Conservation (phyloP, 1,140 invertebrate species). For the Aphis gossypii region DNA sequence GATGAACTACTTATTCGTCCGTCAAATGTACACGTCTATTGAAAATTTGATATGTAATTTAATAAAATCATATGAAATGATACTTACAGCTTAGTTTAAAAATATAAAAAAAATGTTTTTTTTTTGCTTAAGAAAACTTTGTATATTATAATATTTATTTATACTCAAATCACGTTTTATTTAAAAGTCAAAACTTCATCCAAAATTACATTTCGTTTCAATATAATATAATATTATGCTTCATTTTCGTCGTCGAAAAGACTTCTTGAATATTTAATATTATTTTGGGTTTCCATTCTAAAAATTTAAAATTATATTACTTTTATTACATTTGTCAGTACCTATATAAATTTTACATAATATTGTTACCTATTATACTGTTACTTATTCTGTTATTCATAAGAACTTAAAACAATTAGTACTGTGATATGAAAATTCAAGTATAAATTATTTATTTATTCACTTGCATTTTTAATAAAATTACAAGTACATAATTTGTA, state of each 20-base stretch:
- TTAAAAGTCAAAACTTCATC: slow-evolving; percentile 24
- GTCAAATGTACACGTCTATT: not conserved
- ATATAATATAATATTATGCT: not conserved
- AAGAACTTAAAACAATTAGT: not conserved
- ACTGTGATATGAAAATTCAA: not conserved
- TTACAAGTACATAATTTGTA: not conserved
- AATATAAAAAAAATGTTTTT: not conserved
- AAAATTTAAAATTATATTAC: not conserved
- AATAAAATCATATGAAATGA: not conserved
- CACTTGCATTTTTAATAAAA: not conserved
- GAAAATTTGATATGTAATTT: not conserved
- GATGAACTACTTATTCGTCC: not conserved
- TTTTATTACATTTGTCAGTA: not conserved
- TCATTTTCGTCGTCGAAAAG: not conserved
- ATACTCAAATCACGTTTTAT: slow-evolving; percentile 34
- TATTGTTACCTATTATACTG: not conserved
- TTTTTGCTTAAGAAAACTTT: not conserved
- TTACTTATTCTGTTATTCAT: not conserved
- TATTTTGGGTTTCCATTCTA: not conserved
- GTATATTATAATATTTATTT: slow-evolving; percentile 4
- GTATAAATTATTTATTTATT: not conserved
- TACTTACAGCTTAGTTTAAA: not conserved
- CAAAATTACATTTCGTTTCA: slow-evolving; percentile 19
- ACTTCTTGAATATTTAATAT: not conserved
- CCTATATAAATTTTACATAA: not conserved